Percentiles rank a stretch among this genome's conserved stretches.
Conservation (phyloP, 2,797 vertebrate species). For the Rhadinocentrus ornatus region DNA sequence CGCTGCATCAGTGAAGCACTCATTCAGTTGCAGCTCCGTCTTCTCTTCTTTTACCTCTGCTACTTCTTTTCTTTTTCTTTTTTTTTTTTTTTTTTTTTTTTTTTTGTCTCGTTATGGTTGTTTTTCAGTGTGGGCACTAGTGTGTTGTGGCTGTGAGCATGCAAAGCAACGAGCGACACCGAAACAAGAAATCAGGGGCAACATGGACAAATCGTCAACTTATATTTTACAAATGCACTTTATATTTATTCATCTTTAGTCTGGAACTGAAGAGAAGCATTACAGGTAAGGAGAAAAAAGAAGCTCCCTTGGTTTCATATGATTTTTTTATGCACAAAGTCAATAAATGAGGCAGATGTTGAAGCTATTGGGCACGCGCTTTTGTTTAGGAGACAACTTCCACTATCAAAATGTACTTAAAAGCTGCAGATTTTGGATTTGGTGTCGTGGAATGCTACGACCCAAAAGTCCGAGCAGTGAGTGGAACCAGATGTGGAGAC, state of each 20-base stretch:
- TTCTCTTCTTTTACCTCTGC: slow-evolving; percentile 14
- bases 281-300: slow-evolving; percentile 72
- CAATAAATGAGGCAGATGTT: background rate
- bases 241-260: slow-evolving; percentile 84
- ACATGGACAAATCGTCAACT: slow-evolving; percentile 71
- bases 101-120: background rate
- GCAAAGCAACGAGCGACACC: slow-evolving; percentile 70
- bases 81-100: no score
- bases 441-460: slow-evolving; percentile 81
- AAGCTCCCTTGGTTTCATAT: slow-evolving; percentile 26
- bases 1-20: slow-evolving; percentile 38
- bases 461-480: slow-evolving; percentile 82
- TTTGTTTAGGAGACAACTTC: slow-evolving; percentile 1
- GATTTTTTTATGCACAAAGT: slow-evolving; percentile 9
- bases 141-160: slow-evolving; percentile 71
- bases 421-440: slow-evolving; percentile 32
- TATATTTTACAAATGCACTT: slow-evolving; percentile 82
- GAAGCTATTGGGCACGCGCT: background rate
- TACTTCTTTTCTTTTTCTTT: background rate
- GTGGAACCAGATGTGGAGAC: slow-evolving; percentile 86
- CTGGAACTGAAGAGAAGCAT: slow-evolving; percentile 76
- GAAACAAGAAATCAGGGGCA: slow-evolving; percentile 53
- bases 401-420: background rate
- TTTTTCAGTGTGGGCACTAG: slow-evolving; percentile 17
- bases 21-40: slow-evolving; percentile 39